Evolutionary conservation across 2,888 invertebrate species (phyloP), one percentile per base, ranked within the genome.

Genomic region (Chironomus riparius): DNA sequence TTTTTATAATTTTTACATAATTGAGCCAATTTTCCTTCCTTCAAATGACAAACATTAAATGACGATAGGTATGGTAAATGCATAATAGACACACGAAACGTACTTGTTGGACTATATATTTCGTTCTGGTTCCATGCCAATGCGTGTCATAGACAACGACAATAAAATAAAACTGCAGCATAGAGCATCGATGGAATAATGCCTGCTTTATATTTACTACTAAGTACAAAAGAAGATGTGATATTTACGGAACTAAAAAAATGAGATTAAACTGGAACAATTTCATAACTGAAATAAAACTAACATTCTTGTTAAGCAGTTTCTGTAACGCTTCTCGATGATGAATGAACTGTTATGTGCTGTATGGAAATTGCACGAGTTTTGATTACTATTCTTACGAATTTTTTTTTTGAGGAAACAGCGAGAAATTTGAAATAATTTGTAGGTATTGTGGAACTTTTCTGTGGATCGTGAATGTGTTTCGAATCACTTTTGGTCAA

Each of bases 241-340:
- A 65, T 65, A 24, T 65, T 65, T 65, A 65, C 65, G 65, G 65
- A 24, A 65, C 22, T 65, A 24, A 13, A 24, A 13, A 24, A 65
- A 12, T 21, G 21, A 22, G 21, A 21, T 22, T 21, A 65, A 65
- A 65, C 24, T 71, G 61, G 71, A 71, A 28, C 71, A 71, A 71
- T 70, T 70, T 70, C 70, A 70, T 71, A 71, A 71, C 71, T 61
- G 71, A 71, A 70, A 56, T 38, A 56, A 56, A 21, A 50, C 56
- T 61, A 28, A 24, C 22, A 56, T 56, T 71, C 70, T 28, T 47
- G 12, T 12, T 18, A 18, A 62, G 12, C n/a, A 56, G n/a, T 15
- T 18, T 15, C 56, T 15, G n/a, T 56, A 56, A 56, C 18, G 56
- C n/a, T n/a, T n/a, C n/a, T 56, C n/a, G 21, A 62, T 65, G 65